A percentile compares a stretch with the other conserved stretches of the same genome.
Evolutionary conservation across 2,888 invertebrate species (phyloP).

Genomic region (Pterostichus niger): DNA sequence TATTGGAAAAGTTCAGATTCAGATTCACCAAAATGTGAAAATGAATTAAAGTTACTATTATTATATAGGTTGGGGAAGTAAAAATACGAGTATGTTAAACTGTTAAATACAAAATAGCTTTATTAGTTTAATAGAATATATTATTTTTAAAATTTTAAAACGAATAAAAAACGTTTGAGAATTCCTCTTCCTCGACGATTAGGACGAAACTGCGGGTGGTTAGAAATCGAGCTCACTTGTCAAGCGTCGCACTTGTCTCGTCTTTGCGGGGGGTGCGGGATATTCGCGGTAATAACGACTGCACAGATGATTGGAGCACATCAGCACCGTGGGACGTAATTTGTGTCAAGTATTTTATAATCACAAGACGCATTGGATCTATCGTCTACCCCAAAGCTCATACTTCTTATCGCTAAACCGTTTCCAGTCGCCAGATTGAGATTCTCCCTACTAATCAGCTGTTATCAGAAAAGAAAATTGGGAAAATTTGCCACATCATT

Average conservation of each 20-base stretch:
- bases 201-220: slow-evolving; percentile 7
- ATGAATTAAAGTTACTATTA: too few species aligned
- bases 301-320: slow-evolving; percentile 48
- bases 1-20: too few species aligned
- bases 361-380: slow-evolving; percentile 56
- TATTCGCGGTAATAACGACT: slow-evolving; percentile 7
- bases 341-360: slow-evolving; percentile 67
- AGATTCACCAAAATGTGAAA: too few species aligned
- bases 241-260: slow-evolving; percentile 16
- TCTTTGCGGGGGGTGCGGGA: slow-evolving; percentile 1
- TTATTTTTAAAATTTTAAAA: too few species aligned
- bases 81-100: too few species aligned
- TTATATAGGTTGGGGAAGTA: too few species aligned
- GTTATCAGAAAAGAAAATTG: too few species aligned
- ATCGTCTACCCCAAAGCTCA: background rate
- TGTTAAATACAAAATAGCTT: too few species aligned
- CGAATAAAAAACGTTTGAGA: too few species aligned
- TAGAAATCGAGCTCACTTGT: slow-evolving; percentile 50
- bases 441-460: slow-evolving; percentile 12
- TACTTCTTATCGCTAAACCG: slow-evolving; percentile 46
- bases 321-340: slow-evolving; percentile 61
- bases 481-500: background rate
- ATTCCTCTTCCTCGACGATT: background rate
- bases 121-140: too few species aligned
- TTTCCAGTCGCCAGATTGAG: slow-evolving; percentile 26